These are phyloP conservation scores for Trachymyrmex septentrionalis DNA, from an alignment of 1,140 invertebrate genomes.

Conservation along the genomic window DNA sequence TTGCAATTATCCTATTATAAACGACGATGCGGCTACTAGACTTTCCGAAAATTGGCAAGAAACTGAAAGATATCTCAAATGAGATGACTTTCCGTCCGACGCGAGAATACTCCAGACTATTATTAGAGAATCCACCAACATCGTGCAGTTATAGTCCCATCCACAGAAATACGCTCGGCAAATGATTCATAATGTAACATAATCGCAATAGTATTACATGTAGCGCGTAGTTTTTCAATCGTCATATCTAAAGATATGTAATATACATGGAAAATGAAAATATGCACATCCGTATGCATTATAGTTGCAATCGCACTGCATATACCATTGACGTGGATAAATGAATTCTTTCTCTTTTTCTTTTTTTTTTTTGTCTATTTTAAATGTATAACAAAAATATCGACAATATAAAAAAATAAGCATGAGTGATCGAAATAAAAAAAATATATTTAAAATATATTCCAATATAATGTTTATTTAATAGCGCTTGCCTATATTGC, in stretches of 20 bases:
- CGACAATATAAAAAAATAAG: too few species aligned
- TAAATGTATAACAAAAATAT: background rate
- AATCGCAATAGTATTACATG: conserved; percentile 18
- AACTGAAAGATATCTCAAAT: conserved; percentile 72
- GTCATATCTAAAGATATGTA: conserved; percentile 10
- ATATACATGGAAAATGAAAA: background rate
- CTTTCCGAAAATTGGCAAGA: conserved; percentile 72
- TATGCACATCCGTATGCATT: too few species aligned
- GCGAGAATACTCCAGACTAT: conserved; percentile 73
- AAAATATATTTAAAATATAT: background rate
- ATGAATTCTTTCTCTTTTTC: background rate
- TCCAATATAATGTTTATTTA: too few species aligned
- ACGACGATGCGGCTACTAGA: background rate
- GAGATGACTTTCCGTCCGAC: conserved; percentile 62
- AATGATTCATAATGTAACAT: conserved; percentile 51
- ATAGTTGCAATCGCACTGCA: background rate
- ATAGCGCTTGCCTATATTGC: background rate
- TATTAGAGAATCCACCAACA: conserved; percentile 77
- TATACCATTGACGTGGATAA: background rate
- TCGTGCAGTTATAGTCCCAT: conserved; percentile 44
- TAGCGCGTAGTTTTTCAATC: background rate
- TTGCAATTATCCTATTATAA: conserved; percentile 1
- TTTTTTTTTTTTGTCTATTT: background rate
- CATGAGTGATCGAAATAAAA: too few species aligned
- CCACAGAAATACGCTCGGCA: conserved; percentile 39